Evolutionary conservation across 2,113 vertebrate species (phyloP).

Genomic region (Toxostoma redivivum): DNA sequence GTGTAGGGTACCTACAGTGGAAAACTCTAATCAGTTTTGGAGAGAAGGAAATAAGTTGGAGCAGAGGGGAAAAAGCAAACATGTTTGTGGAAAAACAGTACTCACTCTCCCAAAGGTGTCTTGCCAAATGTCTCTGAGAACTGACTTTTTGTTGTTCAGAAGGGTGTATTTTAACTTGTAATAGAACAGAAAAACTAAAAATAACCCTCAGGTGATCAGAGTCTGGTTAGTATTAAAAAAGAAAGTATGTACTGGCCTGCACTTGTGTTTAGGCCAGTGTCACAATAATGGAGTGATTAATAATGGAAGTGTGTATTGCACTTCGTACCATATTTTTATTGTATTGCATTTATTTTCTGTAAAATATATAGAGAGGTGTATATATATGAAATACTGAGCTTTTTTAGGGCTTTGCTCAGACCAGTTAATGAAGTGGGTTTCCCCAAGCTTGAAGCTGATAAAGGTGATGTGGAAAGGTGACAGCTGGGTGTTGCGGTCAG

Average conservation of each 20-base stretch:
- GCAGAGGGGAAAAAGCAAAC: background rate
- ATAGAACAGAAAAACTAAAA: background rate
- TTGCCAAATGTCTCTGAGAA: background rate
- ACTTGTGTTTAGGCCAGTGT: background rate
- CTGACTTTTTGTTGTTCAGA: background rate
- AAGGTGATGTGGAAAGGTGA: fast-evolving
- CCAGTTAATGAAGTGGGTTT: background rate
- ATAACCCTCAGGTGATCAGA: background rate
- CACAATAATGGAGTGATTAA: background rate
- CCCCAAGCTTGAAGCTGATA: background rate
- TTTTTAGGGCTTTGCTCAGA: background rate
- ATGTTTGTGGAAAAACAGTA: background rate
- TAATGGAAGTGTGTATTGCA: fast-evolving
- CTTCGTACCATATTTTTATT: fast-evolving
- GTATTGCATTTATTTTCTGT: background rate
- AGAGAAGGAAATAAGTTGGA: background rate
- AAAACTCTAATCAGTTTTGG: background rate
- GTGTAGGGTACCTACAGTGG: background rate
- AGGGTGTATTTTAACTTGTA: background rate
- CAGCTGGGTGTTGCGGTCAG: background rate
- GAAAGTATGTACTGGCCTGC: background rate
- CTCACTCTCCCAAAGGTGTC: background rate
- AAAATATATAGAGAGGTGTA: background rate
- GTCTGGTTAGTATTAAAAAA: background rate
- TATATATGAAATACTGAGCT: background rate